These are phyloP conservation scores for Agelastica alni DNA, from an alignment of 2,888 invertebrate genomes.

Conservation along the genomic window DNA sequence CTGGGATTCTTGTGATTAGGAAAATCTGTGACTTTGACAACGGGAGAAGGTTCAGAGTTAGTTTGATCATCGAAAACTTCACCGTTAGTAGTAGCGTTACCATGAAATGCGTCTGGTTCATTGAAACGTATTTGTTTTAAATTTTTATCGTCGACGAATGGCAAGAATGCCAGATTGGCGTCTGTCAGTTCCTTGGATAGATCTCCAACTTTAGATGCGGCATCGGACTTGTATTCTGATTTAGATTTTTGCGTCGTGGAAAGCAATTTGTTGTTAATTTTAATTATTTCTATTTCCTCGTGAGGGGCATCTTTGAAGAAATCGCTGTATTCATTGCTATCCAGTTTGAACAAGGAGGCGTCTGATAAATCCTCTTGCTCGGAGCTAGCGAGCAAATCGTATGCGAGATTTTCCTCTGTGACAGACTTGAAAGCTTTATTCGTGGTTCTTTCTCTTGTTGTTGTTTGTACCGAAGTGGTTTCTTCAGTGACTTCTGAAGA, in stretches of 20 bases:
- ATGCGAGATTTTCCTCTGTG: slow-evolving; percentile 12
- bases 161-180: slow-evolving; percentile 43
- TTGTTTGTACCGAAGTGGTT: slow-evolving; percentile 2
- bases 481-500: not conserved
- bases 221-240: slow-evolving; percentile 39
- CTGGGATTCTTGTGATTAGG: slow-evolving; percentile 50
- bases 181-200: slow-evolving; percentile 51
- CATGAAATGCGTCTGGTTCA: slow-evolving; percentile 38
- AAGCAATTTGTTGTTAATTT: slow-evolving; percentile 49
- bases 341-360: slow-evolving; percentile 36
- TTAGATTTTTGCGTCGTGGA: slow-evolving; percentile 46
- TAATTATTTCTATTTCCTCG: slow-evolving; percentile 58
- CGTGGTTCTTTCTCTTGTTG: not conserved
- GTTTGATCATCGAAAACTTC: slow-evolving; percentile 39
- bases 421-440: not conserved
- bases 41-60: slow-evolving; percentile 36
- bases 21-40: slow-evolving; percentile 51
- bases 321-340: slow-evolving; percentile 30
- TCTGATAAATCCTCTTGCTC: slow-evolving; percentile 28
- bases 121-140: slow-evolving; percentile 41
- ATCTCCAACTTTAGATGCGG: slow-evolving; percentile 27
- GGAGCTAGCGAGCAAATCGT: slow-evolving; percentile 6
- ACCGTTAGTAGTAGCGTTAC: slow-evolving; percentile 39
- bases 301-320: slow-evolving; percentile 56
- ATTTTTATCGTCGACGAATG: slow-evolving; percentile 28